These are phyloP conservation scores for Ooceraea biroi DNA, from an alignment of 1,140 invertebrate species.

Conservation along the genomic window DNA sequence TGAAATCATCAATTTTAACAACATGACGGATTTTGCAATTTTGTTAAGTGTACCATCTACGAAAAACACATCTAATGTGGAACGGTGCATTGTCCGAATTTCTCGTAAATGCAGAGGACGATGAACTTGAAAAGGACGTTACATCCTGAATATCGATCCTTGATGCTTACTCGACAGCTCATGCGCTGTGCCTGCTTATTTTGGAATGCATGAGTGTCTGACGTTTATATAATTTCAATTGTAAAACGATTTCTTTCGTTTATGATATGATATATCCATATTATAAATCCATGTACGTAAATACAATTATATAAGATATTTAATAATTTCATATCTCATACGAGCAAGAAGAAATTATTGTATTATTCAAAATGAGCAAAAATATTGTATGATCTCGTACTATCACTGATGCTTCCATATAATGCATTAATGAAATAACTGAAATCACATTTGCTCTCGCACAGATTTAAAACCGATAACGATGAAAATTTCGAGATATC, in stretches of 20 bases:
- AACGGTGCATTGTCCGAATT: slow-evolving; percentile 48
- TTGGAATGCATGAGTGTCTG: background rate
- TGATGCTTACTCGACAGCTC: slow-evolving; percentile 50
- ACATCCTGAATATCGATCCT: slow-evolving; percentile 72
- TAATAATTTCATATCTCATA: background rate
- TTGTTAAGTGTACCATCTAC: background rate
- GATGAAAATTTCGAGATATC: slow-evolving; percentile 64
- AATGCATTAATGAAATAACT: slow-evolving; percentile 79
- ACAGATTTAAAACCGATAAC: slow-evolving; percentile 81
- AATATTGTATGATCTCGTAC: slow-evolving; percentile 77
- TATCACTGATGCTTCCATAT: slow-evolving; percentile 66
- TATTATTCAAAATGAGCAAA: background rate
- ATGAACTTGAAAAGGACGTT: slow-evolving; percentile 69
- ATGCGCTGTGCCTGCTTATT: slow-evolving; percentile 62
- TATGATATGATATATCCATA: background rate
- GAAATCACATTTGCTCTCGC: slow-evolving; percentile 78
- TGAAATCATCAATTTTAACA: background rate
- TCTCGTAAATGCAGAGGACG: slow-evolving; percentile 60
- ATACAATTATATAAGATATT: background rate
- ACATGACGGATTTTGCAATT: background rate
- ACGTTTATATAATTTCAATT: background rate
- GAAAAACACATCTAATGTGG: background rate
- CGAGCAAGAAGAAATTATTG: background rate
- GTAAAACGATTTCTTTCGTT: background rate
- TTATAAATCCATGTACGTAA: background rate